These are phyloP conservation scores for Augochlora pura DNA, from an alignment of 1,140 invertebrate species.

Conservation along the genomic window DNA sequence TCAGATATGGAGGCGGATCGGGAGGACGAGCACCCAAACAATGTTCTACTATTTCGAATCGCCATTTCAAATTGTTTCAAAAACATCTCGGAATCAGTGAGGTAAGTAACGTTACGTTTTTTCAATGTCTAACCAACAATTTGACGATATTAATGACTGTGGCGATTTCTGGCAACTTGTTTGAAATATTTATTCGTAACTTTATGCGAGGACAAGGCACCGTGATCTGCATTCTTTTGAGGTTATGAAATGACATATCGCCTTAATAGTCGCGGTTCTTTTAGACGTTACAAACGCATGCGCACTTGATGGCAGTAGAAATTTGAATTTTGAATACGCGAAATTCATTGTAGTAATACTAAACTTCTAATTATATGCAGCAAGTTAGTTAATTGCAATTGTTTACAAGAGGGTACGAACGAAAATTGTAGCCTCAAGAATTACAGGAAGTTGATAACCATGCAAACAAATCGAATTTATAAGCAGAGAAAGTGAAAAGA, in stretches of 20 bases:
- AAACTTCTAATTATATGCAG: no score
- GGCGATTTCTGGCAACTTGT: neutral
- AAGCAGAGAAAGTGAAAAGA: no score
- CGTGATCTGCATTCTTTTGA: neutral
- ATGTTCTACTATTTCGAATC: slow-evolving; percentile 60
- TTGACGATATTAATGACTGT: neutral
- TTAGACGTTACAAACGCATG: slow-evolving; percentile 10
- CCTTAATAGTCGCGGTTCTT: neutral
- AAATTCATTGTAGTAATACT: neutral
- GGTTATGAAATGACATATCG: slow-evolving; percentile 18
- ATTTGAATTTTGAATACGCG: neutral
- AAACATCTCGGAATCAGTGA: slow-evolving; percentile 66
- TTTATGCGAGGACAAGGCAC: no score
- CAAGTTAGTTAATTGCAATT: no score
- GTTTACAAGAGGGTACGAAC: no score
- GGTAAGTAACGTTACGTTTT: slow-evolving; percentile 54
- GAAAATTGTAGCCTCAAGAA: no score
- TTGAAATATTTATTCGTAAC: neutral
- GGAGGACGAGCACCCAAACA: slow-evolving; percentile 40
- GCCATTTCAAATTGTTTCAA: slow-evolving; percentile 58
- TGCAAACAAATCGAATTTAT: no score
- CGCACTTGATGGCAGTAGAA: neutral
- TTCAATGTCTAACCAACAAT: no score
- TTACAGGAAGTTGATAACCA: no score
- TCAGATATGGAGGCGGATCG: slow-evolving; percentile 34